These are phyloP conservation scores for Herpetotheres cachinnans DNA, from an alignment of 2,113 vertebrate species.

Conservation along the genomic window DNA sequence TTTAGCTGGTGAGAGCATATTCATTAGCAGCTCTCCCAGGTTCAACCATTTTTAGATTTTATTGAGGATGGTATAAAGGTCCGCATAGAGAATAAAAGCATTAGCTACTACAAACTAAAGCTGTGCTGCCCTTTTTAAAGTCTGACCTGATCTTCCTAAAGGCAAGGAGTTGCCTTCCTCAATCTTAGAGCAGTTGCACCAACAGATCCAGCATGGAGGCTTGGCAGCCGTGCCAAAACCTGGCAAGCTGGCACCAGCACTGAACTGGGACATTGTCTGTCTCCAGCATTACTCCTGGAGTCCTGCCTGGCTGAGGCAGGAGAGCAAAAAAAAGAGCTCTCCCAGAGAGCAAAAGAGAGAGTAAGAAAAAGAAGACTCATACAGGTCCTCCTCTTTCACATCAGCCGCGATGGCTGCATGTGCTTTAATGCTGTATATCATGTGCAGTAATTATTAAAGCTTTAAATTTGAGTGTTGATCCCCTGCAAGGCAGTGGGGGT, in stretches of 20 bases:
- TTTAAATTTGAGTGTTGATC: not conserved
- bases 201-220: not conserved
- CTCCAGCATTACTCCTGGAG: not conserved
- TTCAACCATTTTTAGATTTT: not conserved
- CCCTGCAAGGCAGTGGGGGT: not conserved
- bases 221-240: rapidly evolving
- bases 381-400: not conserved
- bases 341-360: not conserved
- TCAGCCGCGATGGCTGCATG: not conserved
- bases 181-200: not conserved
- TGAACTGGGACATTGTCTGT: not conserved
- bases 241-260: not conserved
- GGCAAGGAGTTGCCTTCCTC: not conserved
- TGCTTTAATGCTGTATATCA: not conserved
- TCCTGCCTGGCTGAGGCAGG: not conserved
- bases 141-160: not conserved
- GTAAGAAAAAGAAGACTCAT: not conserved
- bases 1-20: not conserved
- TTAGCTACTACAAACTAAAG: not conserved
- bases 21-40: not conserved
- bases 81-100: not conserved
- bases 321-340: not conserved
- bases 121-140: not conserved
- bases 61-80: not conserved
- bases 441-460: not conserved